Base-by-base conservation (phyloP, 2,888 invertebrate genomes). In the Spicauda simplicius region DNA sequence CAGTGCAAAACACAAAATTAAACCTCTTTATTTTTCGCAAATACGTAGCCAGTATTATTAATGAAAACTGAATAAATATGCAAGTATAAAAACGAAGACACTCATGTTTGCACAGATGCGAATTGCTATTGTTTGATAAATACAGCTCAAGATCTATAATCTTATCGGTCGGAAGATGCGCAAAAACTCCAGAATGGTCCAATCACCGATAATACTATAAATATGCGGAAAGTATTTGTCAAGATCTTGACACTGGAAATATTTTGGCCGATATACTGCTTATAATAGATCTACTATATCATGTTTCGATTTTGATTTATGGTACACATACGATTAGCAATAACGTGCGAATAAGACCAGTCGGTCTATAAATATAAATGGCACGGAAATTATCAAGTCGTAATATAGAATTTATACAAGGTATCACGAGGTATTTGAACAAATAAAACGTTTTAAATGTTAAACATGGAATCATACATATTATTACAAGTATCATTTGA, bases 81-180 rank as follows among this genome's bases (percentile, higher is more conserved):
- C 14, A 45, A 45, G 12, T 45, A n/a, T 45, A n/a, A 45, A 45
- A 14, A 41, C 14, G 12, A 41, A 25, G 25, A 41, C 5, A 41
- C 41, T 14, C 41, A 41, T 41, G 41, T 41, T 41, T 41, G 41
- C 10, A 41, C 41, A 41, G 41, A 41, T 41, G 41, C 41, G 60
- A 25, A 60, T 50, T 48, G 50, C 30, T 50, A 37, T 50, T 52
- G 52, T 61, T 1, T 20, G 60, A 53, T 19, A 52, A 52, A 53
- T 37, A 60, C 20, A 7, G 5, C 48, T 18, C 50, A 8, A 50
- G 56, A 52, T 33, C 33, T 41, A 41, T 41, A 41, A 71, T 71
- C 70, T 71, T 71, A 71, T 71, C 71, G 48, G 59, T 52, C 11
- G 33, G 2, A 11, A 41, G 41, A 41, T 14, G 2, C 41, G 41